Percentiles rank a stretch among this genome's conserved stretches.
Conservation (phyloP, 1,140 invertebrate species). For the Tachypleus tridentatus region DNA sequence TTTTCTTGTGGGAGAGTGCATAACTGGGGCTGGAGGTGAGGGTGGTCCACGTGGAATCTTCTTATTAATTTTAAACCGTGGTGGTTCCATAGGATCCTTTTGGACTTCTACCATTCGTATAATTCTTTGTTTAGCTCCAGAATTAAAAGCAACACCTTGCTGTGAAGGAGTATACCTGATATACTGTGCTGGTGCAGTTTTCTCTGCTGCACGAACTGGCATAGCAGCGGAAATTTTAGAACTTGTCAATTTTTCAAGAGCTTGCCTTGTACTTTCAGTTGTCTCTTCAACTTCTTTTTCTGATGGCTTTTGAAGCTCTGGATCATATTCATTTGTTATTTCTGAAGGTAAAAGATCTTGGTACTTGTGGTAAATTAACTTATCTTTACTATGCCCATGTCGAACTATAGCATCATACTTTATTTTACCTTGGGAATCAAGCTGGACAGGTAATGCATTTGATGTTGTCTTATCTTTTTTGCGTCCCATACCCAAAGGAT, state of each 20-base stretch:
- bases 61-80: slow-evolving; percentile 66
- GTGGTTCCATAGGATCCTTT: slow-evolving; percentile 96
- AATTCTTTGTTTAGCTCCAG: slow-evolving; percentile 92
- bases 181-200: slow-evolving; percentile 82
- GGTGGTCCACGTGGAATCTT: slow-evolving; percentile 89
- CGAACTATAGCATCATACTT: slow-evolving; percentile 94
- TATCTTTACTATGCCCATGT: slow-evolving; percentile 92
- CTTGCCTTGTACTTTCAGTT: slow-evolving; percentile 69
- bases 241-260: slow-evolving; percentile 74
- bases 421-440: slow-evolving; percentile 86
- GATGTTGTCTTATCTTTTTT: slow-evolving; percentile 45
- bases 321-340: slow-evolving; percentile 81
- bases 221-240: slow-evolving; percentile 80
- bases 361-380: slow-evolving; percentile 88
- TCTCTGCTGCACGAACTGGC: slow-evolving; percentile 83
- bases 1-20: slow-evolving; percentile 95
- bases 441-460: slow-evolving; percentile 83
- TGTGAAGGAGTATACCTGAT: slow-evolving; percentile 96
- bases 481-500: slow-evolving; percentile 73
- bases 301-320: slow-evolving; percentile 67
- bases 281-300: slow-evolving; percentile 48
- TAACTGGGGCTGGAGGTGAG: slow-evolving; percentile 90
- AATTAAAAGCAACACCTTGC: slow-evolving; percentile 89
- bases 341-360: slow-evolving; percentile 88
- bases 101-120: slow-evolving; percentile 93